A percentile compares a stretch with the other conserved stretches of the same genome.
These are phyloP conservation scores for Coregonus suidteri DNA, from an alignment of 2,797 vertebrate species.

Conservation along the genomic window DNA sequence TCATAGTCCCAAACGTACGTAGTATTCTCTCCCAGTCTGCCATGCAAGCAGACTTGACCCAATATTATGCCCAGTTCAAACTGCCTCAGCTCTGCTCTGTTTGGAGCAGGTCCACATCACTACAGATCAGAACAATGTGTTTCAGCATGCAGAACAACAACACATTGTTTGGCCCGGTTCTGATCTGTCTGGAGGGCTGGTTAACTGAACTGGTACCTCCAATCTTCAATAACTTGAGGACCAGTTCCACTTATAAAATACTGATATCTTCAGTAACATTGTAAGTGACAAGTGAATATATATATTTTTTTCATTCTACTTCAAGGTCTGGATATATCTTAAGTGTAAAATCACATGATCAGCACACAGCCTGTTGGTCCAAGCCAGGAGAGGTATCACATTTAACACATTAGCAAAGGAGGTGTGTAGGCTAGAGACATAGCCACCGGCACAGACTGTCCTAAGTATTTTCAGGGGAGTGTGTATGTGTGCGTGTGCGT, in stretches of 20 bases:
- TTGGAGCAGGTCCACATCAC: slow-evolving; percentile 52
- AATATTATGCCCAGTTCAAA: slow-evolving; percentile 45
- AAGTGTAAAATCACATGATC: background rate
- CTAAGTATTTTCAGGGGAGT: background rate
- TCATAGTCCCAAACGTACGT: slow-evolving; percentile 52
- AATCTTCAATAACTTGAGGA: background rate
- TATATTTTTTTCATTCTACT: too few relatives aligned
- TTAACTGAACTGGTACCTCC: too few relatives aligned
- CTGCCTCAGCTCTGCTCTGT: slow-evolving; percentile 39
- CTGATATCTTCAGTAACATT: background rate
- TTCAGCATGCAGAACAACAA: slow-evolving; percentile 43
- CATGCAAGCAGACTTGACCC: slow-evolving; percentile 43
- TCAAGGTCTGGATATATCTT: background rate
- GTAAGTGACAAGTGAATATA: background rate
- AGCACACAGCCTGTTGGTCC: background rate
- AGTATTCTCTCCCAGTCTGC: slow-evolving; percentile 57
- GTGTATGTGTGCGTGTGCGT: background rate
- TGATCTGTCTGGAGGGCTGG: too few relatives aligned
- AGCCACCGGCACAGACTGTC: background rate
- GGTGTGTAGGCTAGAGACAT: background rate
- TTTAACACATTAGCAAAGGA: slow-evolving; percentile 4
- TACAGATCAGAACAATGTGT: slow-evolving; percentile 51
- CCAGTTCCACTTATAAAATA: background rate
- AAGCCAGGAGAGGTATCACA: background rate
- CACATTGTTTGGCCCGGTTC: slow-evolving; percentile 23